phyloP scores from a whole-genome alignment of 2,113 vertebrate genomes.

The Chloroceryle aenea region DNA sequence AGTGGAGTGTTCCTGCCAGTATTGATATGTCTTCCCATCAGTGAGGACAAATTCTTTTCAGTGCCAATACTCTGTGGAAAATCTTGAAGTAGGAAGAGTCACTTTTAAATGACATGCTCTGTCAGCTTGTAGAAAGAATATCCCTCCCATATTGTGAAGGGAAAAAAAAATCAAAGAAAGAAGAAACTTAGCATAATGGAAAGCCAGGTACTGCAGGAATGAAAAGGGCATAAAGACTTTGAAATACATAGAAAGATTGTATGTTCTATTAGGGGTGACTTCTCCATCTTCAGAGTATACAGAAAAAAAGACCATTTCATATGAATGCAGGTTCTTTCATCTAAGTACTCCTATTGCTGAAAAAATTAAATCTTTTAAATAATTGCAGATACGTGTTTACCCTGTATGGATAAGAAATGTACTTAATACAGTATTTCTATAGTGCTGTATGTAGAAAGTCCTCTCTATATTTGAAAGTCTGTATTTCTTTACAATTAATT shows the following conservation, averaged over 20 bases:
- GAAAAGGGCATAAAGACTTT: background rate
- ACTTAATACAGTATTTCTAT: background rate
- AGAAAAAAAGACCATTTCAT: background rate
- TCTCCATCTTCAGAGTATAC: background rate
- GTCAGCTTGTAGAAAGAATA: background rate
- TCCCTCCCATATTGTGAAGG: background rate
- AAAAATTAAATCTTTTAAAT: background rate
- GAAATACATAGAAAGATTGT: background rate
- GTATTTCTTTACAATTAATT: background rate
- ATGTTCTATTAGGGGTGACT: background rate
- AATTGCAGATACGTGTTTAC: background rate
- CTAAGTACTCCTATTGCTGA: background rate
- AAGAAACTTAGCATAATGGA: background rate
- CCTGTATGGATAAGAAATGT: background rate
- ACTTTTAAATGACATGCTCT: background rate
- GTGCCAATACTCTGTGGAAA: background rate
- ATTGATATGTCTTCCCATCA: background rate
- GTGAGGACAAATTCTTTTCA: constrained; percentile 4
- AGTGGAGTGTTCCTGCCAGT: background rate
- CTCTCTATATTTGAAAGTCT: background rate
- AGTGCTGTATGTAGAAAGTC: background rate
- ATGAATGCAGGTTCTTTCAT: background rate
- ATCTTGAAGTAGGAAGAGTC: background rate
- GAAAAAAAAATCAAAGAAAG: background rate
- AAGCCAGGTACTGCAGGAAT: background rate